Conservation (phyloP, 1,140 invertebrate genomes). For the Neodiprion pinetum region DNA sequence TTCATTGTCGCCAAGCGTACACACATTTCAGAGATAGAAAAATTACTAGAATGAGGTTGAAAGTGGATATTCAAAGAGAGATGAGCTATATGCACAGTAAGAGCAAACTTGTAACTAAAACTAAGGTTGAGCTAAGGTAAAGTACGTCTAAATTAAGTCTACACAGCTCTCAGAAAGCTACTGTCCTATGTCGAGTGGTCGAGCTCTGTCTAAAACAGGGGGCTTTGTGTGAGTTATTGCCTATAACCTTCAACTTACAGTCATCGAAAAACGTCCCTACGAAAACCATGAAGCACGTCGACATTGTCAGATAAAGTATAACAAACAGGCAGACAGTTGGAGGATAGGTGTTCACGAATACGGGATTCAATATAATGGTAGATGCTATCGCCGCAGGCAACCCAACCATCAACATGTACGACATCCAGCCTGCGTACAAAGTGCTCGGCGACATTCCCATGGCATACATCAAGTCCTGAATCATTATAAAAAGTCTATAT, state of each 20-base stretch:
- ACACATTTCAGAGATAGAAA: too few relatives aligned
- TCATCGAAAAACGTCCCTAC: conserved; percentile 33
- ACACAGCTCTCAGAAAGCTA: too few relatives aligned
- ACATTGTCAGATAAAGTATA: conserved; percentile 30
- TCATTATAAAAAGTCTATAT: not conserved
- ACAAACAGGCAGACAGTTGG: conserved; percentile 28
- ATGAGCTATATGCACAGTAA: too few relatives aligned
- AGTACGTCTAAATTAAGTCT: too few relatives aligned
- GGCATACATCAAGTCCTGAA: conserved; percentile 35
- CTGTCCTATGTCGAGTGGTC: too few relatives aligned
- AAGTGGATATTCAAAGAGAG: too few relatives aligned
- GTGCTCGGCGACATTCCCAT: conserved; percentile 29
- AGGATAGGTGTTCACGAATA: conserved; percentile 25
- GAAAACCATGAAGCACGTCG: conserved; percentile 29
- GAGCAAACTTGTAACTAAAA: too few relatives aligned
- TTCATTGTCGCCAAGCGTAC: too few relatives aligned
- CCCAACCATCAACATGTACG: conserved; percentile 33
- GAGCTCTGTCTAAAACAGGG: too few relatives aligned
- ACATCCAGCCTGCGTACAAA: conserved; percentile 34
- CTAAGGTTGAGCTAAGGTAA: too few relatives aligned
- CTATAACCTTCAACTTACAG: conserved; percentile 24
- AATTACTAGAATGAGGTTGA: too few relatives aligned
- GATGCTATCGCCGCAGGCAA: conserved; percentile 30
- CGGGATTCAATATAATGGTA: conserved; percentile 26
- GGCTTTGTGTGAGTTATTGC: too few relatives aligned